Evolutionary conservation across 2,888 invertebrate species (phyloP).

Genomic region (Phania funesta): DNA sequence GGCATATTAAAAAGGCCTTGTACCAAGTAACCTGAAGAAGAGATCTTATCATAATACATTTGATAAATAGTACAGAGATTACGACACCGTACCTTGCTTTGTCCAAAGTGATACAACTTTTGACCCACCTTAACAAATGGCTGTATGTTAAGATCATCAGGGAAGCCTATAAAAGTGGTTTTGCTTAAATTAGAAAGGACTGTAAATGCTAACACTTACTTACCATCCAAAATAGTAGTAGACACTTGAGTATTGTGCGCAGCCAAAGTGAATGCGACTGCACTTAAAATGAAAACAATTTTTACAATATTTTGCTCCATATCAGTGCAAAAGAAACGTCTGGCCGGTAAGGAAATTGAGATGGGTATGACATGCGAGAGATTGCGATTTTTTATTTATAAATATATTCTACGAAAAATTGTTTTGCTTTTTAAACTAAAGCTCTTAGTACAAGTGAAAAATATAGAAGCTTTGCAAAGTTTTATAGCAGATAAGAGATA

Average conservation of each 20-base stretch:
- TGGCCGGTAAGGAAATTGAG: not conserved
- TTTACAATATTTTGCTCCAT: slow-evolving; percentile 20
- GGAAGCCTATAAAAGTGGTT: not conserved
- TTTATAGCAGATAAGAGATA: too few relatives aligned
- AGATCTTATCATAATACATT: too few relatives aligned
- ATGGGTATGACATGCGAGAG: not conserved
- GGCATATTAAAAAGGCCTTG: slow-evolving; percentile 73
- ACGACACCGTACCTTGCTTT: slow-evolving; percentile 56
- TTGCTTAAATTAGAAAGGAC: too few relatives aligned
- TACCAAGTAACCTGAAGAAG: slow-evolving; percentile 72
- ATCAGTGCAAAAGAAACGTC: not conserved
- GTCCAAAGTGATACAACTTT: slow-evolving; percentile 57
- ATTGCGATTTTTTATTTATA: not conserved
- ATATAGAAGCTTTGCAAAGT: too few relatives aligned
- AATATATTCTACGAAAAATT: too few relatives aligned
- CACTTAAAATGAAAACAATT: not conserved
- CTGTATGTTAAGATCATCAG: slow-evolving; percentile 16
- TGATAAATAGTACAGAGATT: too few relatives aligned
- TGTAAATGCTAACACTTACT: not conserved
- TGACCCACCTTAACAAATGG: slow-evolving; percentile 42
- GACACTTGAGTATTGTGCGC: not conserved
- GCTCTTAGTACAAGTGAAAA: not conserved
- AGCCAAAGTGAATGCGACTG: not conserved
- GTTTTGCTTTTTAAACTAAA: not conserved
- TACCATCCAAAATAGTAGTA: slow-evolving; percentile 38